phyloP scores from a whole-genome alignment of 2,797 vertebrate species.

The Podarcis siculus region DNA sequence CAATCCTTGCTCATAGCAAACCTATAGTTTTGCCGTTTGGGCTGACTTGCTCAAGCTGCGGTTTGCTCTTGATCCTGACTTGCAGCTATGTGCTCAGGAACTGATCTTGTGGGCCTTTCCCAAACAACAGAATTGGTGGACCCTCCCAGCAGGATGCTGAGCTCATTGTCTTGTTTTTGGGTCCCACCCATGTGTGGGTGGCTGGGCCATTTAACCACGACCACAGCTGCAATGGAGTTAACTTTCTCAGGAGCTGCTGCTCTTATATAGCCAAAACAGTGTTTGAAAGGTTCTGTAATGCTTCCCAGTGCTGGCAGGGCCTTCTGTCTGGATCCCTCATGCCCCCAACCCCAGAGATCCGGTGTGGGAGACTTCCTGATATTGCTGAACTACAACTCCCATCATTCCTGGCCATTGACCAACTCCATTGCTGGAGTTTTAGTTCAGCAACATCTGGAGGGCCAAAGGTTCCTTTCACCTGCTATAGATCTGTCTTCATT shows the following conservation, averaged over 20 bases:
- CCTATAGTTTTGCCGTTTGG: no score
- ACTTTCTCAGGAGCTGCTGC: background rate
- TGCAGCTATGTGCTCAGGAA: background rate
- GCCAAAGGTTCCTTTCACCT: no score
- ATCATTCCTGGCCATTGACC: no score
- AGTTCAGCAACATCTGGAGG: background rate
- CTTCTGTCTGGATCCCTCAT: constrained; percentile 3
- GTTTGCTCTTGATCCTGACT: background rate
- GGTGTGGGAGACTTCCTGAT: no score
- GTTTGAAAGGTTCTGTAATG: background rate
- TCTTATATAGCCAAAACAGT: background rate
- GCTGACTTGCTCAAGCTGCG: background rate
- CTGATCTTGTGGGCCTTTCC: background rate
- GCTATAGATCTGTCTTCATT: background rate
- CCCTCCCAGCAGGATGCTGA: background rate
- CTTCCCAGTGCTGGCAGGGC: background rate
- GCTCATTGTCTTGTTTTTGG: background rate
- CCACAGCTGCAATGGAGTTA: background rate
- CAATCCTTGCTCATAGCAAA: background rate
- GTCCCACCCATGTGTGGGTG: no score
- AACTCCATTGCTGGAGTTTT: no score
- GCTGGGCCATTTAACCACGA: background rate
- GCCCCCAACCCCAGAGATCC: background rate
- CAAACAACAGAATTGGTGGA: background rate
- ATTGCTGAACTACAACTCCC: no score